Evolutionary conservation across 1,140 invertebrate species (phyloP), one percentile per base, ranked within the genome.

Genomic region (Chymomyza costata): DNA sequence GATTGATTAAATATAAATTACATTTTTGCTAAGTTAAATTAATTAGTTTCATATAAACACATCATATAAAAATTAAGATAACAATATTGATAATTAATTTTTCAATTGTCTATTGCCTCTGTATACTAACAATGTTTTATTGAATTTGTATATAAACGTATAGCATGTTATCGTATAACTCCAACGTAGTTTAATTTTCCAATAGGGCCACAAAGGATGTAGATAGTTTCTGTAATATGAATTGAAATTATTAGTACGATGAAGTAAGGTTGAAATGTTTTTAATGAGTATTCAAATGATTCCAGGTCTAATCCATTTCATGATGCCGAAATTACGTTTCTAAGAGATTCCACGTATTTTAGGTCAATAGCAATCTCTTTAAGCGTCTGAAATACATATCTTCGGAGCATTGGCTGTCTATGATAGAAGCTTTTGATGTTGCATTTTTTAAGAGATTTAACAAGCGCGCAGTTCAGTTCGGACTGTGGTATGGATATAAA

Each of bases 171-270:
- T 2, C 31, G 3, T 5, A 14, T 32, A 32, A 32, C 13, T 10
- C 7, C 1, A 40, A 48, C 15, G 30, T 11, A 15, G 32, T 16
- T 67, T 19, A 76, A 11, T 55, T 55, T 18, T 64, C 51, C 7
- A 80, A 37, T n/a, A 78, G 47, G 0, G 63, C 73, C 1, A 43
- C 71, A 56, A 85, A 85, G 0, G 83, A 83, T 7, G 83, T 82
- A 8, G 83, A 85, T 19, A 85, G 53, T 59, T 83, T 83, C 82
- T 84, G 54, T 0, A 61, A 65, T n/a, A 2, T 3, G 21, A 39
- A 21, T 16, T 34, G 37, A 18, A 10, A 19, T 34, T 6, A 13
- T n/a, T n/a, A 34, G 3, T n/a, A 10, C 7, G 1, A 13, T 6
- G 6, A 3, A 11, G 0, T 1, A 21, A 13, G 7, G 11, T 16